A percentile compares a stretch with the other conserved stretches of the same genome.
Conservation (phyloP, 2,888 invertebrate species). For the Brachypterus glaber region DNA sequence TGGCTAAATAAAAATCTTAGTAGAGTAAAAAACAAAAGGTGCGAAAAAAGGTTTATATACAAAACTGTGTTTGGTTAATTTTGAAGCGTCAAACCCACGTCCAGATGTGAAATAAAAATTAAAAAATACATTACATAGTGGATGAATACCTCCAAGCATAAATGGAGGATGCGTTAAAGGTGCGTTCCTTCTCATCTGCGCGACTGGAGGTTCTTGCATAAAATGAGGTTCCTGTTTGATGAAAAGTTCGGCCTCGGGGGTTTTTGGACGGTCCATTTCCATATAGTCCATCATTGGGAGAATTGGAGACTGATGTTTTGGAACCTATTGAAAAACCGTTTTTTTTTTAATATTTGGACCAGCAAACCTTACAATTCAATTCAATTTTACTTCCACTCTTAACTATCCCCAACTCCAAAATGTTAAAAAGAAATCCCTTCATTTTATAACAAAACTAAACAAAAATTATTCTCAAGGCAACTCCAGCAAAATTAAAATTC, state of each 20-base stretch:
- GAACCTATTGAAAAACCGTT: conserved; percentile 16
- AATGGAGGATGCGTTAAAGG: conserved; percentile 44
- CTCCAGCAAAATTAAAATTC: no score
- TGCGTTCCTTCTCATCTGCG: conserved; percentile 18
- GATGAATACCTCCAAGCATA: conserved; percentile 41
- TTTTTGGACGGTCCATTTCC: conserved; percentile 37
- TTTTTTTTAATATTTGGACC: no score
- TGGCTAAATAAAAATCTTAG: no score
- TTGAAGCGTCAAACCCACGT: background rate
- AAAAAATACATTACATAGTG: conserved; percentile 5
- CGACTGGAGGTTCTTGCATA: conserved; percentile 16
- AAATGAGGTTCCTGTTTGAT: conserved; percentile 18
- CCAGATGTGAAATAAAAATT: conserved; percentile 34
- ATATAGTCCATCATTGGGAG: conserved; percentile 28
- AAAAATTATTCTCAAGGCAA: no score
- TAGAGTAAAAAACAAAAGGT: no score
- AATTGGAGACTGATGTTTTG: conserved; percentile 25
- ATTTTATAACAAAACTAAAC: no score
- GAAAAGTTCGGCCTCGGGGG: conserved; percentile 32
- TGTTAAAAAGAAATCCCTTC: no score
- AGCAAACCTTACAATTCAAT: no score
- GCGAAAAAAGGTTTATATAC: background rate
- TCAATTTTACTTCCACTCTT: no score
- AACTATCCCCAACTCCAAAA: no score
- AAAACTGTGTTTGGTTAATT: background rate